Conservation (phyloP, 2,888 invertebrate genomes). For the Cheilosia grossa region DNA sequence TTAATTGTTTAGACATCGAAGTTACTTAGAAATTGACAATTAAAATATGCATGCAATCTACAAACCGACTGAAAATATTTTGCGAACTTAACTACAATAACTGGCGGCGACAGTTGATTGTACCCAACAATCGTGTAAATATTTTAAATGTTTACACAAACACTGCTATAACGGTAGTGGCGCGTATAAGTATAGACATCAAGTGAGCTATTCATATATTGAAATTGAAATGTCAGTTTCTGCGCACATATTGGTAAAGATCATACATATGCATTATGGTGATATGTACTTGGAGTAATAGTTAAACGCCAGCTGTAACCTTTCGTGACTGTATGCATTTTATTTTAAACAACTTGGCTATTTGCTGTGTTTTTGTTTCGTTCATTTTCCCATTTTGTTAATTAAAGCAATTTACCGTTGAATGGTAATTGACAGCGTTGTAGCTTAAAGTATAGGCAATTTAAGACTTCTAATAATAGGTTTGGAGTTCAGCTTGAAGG, state of each 20-base stretch:
- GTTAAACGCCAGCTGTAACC: slow-evolving; percentile 17
- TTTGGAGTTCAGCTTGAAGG: neutral
- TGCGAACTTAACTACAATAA: slow-evolving; percentile 13
- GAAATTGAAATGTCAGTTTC: neutral
- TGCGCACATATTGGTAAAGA: neutral
- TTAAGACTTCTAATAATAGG: slow-evolving; percentile 4
- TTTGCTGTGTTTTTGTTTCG: neutral
- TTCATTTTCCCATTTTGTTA: slow-evolving; percentile 28
- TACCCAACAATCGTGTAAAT: slow-evolving; percentile 17
- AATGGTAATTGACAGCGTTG: slow-evolving; percentile 30
- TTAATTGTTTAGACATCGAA: slow-evolving; percentile 9
- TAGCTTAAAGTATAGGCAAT: slow-evolving; percentile 7
- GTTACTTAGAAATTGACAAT: slow-evolving; percentile 4
- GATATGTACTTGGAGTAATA: slow-evolving; percentile 1
- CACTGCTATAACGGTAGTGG: neutral
- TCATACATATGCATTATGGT: neutral
- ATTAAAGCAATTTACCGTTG: slow-evolving; percentile 28
- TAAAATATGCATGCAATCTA: slow-evolving; percentile 15
- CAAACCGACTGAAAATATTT: slow-evolving; percentile 1
- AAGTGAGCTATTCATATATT: slow-evolving; percentile 14
- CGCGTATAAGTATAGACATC: slow-evolving; percentile 21
- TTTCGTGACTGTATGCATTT: slow-evolving; percentile 42
- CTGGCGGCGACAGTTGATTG: slow-evolving; percentile 1
- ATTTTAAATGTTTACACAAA: slow-evolving; percentile 4
- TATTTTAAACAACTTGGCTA: neutral